Percentiles rank a stretch among this genome's conserved stretches.
Evolutionary conservation across 2,113 vertebrate genomes (phyloP).

Genomic region (Macrotis lagotis): DNA sequence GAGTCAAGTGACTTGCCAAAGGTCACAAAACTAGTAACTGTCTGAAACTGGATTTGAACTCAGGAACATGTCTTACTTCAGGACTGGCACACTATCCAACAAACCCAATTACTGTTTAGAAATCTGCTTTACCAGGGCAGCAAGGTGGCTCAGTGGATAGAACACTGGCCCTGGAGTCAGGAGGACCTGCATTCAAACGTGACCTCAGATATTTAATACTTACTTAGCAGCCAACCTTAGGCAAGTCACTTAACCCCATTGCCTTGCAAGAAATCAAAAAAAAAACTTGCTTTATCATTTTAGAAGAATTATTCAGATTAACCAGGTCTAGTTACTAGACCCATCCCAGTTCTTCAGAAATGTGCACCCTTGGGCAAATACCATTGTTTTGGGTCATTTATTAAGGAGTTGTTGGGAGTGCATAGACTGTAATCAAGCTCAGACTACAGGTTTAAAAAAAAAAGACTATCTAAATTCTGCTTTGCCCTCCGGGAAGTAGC

Average conservation of each 20-base stretch:
- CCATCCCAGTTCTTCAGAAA: background rate
- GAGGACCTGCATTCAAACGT: too few relatives aligned
- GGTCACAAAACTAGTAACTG: background rate
- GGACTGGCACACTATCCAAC: background rate
- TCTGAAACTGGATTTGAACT: background rate
- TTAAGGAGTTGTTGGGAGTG: background rate
- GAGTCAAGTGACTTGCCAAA: background rate
- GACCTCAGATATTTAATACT: too few relatives aligned
- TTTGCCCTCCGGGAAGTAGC: constrained; percentile 43
- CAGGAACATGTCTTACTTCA: background rate
- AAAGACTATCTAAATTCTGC: background rate
- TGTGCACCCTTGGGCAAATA: background rate
- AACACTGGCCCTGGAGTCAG: too few relatives aligned
- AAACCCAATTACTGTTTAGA: background rate
- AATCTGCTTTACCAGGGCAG: background rate
- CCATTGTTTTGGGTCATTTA: background rate
- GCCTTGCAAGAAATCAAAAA: too few relatives aligned
- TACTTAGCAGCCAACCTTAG: too few relatives aligned
- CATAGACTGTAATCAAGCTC: background rate
- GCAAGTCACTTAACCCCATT: too few relatives aligned
- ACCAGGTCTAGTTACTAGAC: background rate
- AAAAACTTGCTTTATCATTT: background rate
- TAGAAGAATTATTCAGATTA: background rate
- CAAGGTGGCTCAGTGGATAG: too few relatives aligned
- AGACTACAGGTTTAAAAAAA: background rate